phyloP scores from a whole-genome alignment of 2,113 vertebrate genomes.

The Phycodurus eques region DNA sequence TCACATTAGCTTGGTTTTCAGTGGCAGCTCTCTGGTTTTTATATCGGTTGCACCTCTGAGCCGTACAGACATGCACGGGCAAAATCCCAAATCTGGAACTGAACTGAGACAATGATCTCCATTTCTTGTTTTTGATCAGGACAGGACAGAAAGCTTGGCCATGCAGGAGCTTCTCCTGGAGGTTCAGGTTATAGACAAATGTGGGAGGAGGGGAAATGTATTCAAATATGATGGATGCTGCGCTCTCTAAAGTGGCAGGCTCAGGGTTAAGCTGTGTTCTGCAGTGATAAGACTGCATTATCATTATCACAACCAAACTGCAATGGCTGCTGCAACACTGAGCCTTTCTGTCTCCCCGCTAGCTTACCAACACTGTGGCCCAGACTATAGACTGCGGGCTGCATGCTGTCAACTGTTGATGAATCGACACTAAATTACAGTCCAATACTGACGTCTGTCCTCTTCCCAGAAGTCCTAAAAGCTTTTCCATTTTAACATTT shows the following conservation, averaged over 20 bases:
- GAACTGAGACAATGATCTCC: neutral
- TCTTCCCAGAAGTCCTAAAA: neutral
- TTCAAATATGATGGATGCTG: constrained; percentile 31
- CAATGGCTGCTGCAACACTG: constrained; percentile 22
- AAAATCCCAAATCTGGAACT: neutral
- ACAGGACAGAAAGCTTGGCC: neutral
- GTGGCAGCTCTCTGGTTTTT: neutral
- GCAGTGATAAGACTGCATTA: constrained; percentile 39
- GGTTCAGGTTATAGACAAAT: neutral
- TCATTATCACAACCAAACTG: constrained; percentile 40
- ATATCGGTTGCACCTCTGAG: neutral
- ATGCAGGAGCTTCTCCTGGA: neutral
- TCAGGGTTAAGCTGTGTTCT: constrained; percentile 45
- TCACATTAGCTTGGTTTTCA: neutral
- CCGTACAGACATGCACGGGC: neutral
- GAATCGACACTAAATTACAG: constrained; percentile 55
- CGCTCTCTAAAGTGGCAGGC: constrained; percentile 7
- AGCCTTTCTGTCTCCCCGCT: constrained; percentile 26
- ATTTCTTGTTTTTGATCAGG: neutral
- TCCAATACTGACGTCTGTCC: constrained; percentile 24
- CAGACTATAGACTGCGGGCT: constrained; percentile 34
- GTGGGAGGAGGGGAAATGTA: neutral
- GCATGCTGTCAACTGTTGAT: constrained; percentile 46
- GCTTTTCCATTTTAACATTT: neutral
- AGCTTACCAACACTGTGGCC: constrained; percentile 26